Base-by-base conservation (phyloP, 2,888 invertebrate genomes). In the Halictus quadricinctus region DNA sequence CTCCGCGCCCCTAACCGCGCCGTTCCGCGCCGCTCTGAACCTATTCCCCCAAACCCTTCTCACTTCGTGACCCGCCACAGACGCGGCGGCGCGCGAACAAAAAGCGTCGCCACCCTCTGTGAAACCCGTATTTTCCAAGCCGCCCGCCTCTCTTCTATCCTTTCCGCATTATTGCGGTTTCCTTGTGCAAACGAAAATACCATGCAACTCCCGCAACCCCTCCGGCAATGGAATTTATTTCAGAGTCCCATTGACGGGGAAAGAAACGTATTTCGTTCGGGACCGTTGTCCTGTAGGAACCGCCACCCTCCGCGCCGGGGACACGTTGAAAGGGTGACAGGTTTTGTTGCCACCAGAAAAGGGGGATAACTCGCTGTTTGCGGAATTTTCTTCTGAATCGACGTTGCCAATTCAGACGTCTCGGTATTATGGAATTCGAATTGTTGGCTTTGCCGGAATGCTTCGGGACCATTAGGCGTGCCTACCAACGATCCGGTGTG, bases 121-220 rank as follows among this genome's bases (percentile, higher is more conserved):
- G 77, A 29, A 74, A 77, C 76, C 50, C 72, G 85, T 81, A 85
- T 85, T 79, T 85, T 81, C 85, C 81, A 50, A 60, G 36, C 46
- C 58, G 18, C 50, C 76, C 66, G 3, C 64, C n/a, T 29, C 29
- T 15, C 50, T 58, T 25, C 15, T 46, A 18, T 77, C 66, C 80
- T 66, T 41, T 58, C 15, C 75, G 86, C 86, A 82, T 86, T 86
- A 86, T 86, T 82, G 86, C 78, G 86, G 82, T 82, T 86, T 86
- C 86, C 81, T 75, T 70, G 75, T 72, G 78, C 76, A 80, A 81
- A 81, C 77, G 82, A 81, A 86, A 86, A 79, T 86, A 78, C 82
- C 79, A 60, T 54, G 78, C 69, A 70, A 81, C 78, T 72, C 79
- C 36, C 64, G 66, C 54, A 60, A 41, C 73, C 77, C 77, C 70